A percentile compares a stretch with the other conserved stretches of the same genome.
Conservation (phyloP, 2,888 invertebrate species). For the Rhagonycha lutea region DNA sequence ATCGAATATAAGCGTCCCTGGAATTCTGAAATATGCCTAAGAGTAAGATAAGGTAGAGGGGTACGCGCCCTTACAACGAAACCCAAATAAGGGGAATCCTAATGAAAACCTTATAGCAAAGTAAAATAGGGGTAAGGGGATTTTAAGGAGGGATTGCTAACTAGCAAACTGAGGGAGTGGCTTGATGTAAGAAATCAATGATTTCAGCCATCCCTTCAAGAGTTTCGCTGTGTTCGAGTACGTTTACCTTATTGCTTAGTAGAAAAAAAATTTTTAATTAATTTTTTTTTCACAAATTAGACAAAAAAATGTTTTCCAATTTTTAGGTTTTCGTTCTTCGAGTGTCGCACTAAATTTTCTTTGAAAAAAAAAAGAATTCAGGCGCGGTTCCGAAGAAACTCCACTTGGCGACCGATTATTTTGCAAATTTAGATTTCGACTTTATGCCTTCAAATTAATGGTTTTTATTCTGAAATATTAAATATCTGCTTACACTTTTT, state of each 20-base stretch:
- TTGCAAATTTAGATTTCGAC: too few species aligned
- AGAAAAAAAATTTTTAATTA: constrained; percentile 10
- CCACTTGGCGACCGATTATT: background rate
- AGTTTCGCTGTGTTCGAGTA: constrained; percentile 28
- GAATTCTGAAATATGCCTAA: constrained; percentile 32
- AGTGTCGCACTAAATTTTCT: background rate
- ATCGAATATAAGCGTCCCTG: constrained; percentile 24
- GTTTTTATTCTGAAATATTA: background rate
- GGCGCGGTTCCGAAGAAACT: background rate
- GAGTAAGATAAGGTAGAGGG: constrained; percentile 29
- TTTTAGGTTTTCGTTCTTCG: background rate
- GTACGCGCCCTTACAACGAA: constrained; percentile 25
- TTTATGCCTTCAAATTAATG: background rate
- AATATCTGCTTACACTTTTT: background rate
- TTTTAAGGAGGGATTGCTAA: constrained; percentile 44
- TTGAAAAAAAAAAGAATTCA: background rate
- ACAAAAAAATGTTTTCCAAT: background rate
- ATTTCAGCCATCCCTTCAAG: constrained; percentile 38
- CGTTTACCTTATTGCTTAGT: constrained; percentile 25
- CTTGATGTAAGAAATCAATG: constrained; percentile 53
- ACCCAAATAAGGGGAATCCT: constrained; percentile 30
- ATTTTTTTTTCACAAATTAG: background rate
- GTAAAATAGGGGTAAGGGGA: constrained; percentile 34
- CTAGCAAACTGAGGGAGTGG: constrained; percentile 46
- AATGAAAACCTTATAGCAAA: constrained; percentile 30